Base-by-base conservation (phyloP, 2,888 invertebrate species). In the Corbicula japonica region DNA sequence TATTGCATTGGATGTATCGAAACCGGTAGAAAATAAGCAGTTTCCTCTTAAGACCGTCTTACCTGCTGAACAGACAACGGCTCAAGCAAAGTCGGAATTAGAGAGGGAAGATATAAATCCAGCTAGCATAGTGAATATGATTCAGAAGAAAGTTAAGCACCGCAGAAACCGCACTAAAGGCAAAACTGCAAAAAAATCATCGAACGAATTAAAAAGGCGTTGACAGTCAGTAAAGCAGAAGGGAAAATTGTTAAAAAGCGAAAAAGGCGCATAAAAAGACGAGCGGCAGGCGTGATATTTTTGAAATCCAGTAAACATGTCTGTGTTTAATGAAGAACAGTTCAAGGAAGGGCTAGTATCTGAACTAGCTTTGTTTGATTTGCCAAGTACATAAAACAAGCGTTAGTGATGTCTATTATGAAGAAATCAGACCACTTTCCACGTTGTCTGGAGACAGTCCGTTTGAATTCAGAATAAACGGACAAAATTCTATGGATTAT, bases 61-160 rank as follows among this genome's bases (percentile, higher is more conserved):
- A 44, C 63, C 56, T 32, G 56, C 73, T 4, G 73, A 73, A 46
- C 73, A 73, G 48, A 73, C 65, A 34, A 26, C 34, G 35, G 63
- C 63, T 21, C 63, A 44, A 73, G 73, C 73, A 23, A 65, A 63
- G 50, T 58, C 66, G n/a, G 74, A 74, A 66, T 30, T 74, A 21
- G 41, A 74, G 46, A 56, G 74, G 54, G 66, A 74, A 28, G 66
- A 35, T 74, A 74, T 66, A 74, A 74, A 74, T 66, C 74, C 63
- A 21, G 32, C 35, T 2, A 34, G 23, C 15, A 54, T 66, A 23
- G 75, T n/a, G 8, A 46, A 56, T 23, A 38, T 34, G 15, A 8
- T 71, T 71, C 71, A 71, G 71, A 38, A 34, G 32, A 23, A 50
- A 35, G 50, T 18, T 15, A n/a, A 21, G 21, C 63, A 41, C 2